phyloP scores from a whole-genome alignment of 2,888 invertebrate genomes.

The Acanthopleura granulata region DNA sequence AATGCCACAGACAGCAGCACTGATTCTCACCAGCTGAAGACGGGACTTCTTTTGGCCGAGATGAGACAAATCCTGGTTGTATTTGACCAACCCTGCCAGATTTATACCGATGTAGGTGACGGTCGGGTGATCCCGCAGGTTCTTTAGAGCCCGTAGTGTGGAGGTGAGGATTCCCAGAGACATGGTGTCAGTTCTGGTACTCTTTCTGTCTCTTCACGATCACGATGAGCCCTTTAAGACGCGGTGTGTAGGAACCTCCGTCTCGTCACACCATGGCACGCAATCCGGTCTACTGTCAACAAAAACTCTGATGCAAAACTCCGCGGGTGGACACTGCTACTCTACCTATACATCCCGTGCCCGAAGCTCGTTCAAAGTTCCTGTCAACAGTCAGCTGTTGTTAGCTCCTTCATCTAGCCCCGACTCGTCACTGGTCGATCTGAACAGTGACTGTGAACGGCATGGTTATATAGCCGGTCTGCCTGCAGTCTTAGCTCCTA shows the following conservation, averaged over 20 bases:
- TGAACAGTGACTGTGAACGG: background rate
- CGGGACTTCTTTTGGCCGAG: conserved; percentile 69
- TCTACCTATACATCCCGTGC: no score
- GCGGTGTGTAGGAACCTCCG: no score
- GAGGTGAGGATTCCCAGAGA: conserved; percentile 59
- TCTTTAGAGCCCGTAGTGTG: conserved; percentile 53
- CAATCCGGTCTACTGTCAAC: no score
- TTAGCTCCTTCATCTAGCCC: no score
- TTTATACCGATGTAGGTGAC: conserved; percentile 37
- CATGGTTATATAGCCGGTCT: conserved; percentile 4
- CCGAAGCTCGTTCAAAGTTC: no score
- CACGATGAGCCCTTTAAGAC: no score
- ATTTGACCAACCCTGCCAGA: conserved; percentile 37
- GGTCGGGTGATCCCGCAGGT: conserved; percentile 46
- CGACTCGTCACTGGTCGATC: background rate
- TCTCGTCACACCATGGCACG: no score
- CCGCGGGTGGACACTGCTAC: no score
- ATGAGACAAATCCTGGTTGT: conserved; percentile 36
- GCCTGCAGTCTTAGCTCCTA: background rate
- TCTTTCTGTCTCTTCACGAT: background rate
- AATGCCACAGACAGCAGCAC: conserved; percentile 96
- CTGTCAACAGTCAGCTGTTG: no score
- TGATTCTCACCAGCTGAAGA: conserved; percentile 80
- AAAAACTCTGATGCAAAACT: no score
- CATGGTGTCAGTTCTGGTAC: conserved; percentile 40